phyloP scores from a whole-genome alignment of 2,113 vertebrate species.

The Thunnus thynnus region DNA sequence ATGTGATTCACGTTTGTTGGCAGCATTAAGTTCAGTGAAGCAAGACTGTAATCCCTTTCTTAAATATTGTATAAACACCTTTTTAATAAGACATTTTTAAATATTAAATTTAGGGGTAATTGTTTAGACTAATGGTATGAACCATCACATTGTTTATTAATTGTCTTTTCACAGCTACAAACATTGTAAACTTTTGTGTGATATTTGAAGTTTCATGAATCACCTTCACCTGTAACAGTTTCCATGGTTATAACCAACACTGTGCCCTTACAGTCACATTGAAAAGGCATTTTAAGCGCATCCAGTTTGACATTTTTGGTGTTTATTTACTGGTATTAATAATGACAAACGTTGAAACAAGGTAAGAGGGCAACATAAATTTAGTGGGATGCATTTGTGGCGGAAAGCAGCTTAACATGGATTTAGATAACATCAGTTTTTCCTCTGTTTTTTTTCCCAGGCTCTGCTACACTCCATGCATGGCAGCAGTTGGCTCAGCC shows the following conservation, averaged over 20 bases:
- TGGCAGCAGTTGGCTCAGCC: conserved; percentile 99
- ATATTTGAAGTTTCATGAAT: background rate
- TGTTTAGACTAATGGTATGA: background rate
- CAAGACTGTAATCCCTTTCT: background rate
- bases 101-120: background rate
- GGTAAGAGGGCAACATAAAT: too few relatives aligned
- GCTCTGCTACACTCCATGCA: conserved; percentile 97
- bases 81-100: background rate
- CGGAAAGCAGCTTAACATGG: background rate
- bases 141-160: background rate
- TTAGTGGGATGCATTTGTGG: background rate
- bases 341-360: too few relatives aligned
- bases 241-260: background rate
- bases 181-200: background rate
- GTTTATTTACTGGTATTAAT: background rate
- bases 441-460: conserved; percentile 73
- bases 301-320: background rate
- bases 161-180: background rate
- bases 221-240: too few relatives aligned
- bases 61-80: background rate
- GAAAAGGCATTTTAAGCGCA: background rate
- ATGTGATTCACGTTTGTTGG: background rate
- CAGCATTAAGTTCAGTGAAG: background rate
- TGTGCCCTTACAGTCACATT: background rate
- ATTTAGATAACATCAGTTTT: conserved; percentile 17